Conservation (phyloP, 2,797 vertebrate genomes). For the Micrastur ruficollis region DNA sequence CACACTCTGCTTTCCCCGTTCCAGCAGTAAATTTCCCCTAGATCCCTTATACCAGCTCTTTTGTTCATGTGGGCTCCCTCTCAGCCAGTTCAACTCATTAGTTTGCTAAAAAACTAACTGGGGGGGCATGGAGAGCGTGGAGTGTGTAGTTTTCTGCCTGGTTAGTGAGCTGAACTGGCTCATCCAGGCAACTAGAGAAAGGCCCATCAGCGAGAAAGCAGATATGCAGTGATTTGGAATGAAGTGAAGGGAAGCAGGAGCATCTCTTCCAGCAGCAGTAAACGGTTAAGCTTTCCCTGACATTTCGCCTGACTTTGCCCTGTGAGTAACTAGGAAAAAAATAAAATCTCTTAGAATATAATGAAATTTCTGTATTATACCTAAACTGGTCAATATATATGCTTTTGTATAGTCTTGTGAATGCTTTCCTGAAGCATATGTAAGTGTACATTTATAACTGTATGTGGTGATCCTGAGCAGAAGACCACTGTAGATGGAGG, state of each 20-base stretch:
- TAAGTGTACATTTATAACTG: not conserved
- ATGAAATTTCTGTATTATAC: not conserved
- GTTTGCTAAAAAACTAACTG: not conserved
- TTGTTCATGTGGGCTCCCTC: not conserved
- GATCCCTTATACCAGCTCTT: not conserved
- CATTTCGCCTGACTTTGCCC: not conserved
- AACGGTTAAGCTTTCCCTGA: not conserved
- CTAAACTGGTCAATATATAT: not conserved
- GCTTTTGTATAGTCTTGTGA: not conserved
- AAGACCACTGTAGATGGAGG: not conserved
- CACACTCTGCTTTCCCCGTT: not conserved
- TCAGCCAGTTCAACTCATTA: not conserved
- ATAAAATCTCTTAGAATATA: not conserved
- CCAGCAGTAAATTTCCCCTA: not conserved
- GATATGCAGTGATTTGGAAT: not conserved
- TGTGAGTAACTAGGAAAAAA: not conserved
- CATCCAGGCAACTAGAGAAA: not conserved
- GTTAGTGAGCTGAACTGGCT: not conserved
- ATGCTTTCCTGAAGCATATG: not conserved
- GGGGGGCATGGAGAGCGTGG: rapidly evolving
- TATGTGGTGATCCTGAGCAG: not conserved
- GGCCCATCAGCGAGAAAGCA: not conserved
- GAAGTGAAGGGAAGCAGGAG: not conserved
- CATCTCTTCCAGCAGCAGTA: not conserved
- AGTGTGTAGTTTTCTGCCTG: not conserved